Evolutionary conservation across 2,113 vertebrate genomes (phyloP), one percentile per base, ranked within the genome.

Genomic region (Seriola aureovittata): DNA sequence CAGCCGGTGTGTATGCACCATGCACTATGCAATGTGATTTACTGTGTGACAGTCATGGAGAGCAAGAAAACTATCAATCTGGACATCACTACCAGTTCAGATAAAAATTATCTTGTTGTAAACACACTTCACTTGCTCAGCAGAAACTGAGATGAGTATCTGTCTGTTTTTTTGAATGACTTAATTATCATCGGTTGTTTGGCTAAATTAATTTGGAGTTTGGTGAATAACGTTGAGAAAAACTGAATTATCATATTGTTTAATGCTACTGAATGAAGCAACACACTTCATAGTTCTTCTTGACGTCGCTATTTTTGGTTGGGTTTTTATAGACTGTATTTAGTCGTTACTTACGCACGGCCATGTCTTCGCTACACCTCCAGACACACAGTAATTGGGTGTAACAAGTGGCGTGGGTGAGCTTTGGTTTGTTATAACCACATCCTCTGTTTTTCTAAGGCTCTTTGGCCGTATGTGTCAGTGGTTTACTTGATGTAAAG

Each of bases 1-100:
- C 64, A 75, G 75, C 73, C 81, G 80, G 73, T 19, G 3, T 17
- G 17, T 40, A 32, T 36, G 16, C 14, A 17, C 32, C 63, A 34
- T 29, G 44, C 40, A 42, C 12, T n/a, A 1, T 9, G 5, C 40
- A 36, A 36, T 36, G 1, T 52, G n/a, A 46, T 48, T 2, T 46
- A 25, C 57, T 81, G 19, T 73, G 72, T 19, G 21, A 62, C 62
- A 40, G 21, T 16, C 52, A 29, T 2, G 29, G 34, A 17, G 23
- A 5, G 14, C 3, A n/a, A 50, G 32, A 54, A 4, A 64, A 38
- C 25, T 34, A n/a, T 57, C 9, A 16, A 38, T 46, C 55, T 38
- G 23, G 5, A 52, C 25, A n/a, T 58, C 69, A 42, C 7, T 16
- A 23, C 4, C 11, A 32, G 29, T 48, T 59, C 32, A 50, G 46